Conservation (phyloP, 2,888 invertebrate species). For the Hyposoter didymator region DNA sequence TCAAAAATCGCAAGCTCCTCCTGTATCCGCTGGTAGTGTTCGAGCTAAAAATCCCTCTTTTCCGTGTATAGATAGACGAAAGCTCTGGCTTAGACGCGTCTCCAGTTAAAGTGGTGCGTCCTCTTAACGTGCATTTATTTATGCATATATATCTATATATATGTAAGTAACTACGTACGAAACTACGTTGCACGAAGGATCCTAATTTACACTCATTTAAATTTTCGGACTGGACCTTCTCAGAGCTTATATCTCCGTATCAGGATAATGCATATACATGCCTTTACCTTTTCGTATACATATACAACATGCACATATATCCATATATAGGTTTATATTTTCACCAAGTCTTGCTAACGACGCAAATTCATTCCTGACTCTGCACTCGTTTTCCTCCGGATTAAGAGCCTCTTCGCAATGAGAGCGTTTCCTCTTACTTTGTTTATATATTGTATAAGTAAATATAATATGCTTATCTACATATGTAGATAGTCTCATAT, state of each 20-base stretch:
- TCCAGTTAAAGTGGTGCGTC: slow-evolving; percentile 13
- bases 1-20: slow-evolving; percentile 6
- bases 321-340: slow-evolving; percentile 22
- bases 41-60: slow-evolving; percentile 6
- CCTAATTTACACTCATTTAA: slow-evolving; percentile 69
- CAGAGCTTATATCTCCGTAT: slow-evolving; percentile 57
- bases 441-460: slow-evolving; percentile 24
- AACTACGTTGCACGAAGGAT: slow-evolving; percentile 49
- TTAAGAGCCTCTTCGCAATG: slow-evolving; percentile 62
- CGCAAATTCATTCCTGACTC: slow-evolving; percentile 70
- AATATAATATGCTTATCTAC: slow-evolving; percentile 42
- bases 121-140: slow-evolving; percentile 16
- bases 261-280: slow-evolving; percentile 61
- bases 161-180: slow-evolving; percentile 44
- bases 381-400: slow-evolving; percentile 68
- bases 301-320: slow-evolving; percentile 1
- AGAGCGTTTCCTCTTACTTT: slow-evolving; percentile 40
- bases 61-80: slow-evolving; percentile 32
- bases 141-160: slow-evolving; percentile 23
- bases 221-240: slow-evolving; percentile 66
- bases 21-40: slow-evolving; percentile 19
- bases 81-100: slow-evolving; percentile 37
- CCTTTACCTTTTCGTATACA: background rate
- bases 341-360: slow-evolving; percentile 66
- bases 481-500: slow-evolving; percentile 35